Evolutionary conservation across 2,888 invertebrate species (phyloP).

Genomic region (Zele albiditarsus): DNA sequence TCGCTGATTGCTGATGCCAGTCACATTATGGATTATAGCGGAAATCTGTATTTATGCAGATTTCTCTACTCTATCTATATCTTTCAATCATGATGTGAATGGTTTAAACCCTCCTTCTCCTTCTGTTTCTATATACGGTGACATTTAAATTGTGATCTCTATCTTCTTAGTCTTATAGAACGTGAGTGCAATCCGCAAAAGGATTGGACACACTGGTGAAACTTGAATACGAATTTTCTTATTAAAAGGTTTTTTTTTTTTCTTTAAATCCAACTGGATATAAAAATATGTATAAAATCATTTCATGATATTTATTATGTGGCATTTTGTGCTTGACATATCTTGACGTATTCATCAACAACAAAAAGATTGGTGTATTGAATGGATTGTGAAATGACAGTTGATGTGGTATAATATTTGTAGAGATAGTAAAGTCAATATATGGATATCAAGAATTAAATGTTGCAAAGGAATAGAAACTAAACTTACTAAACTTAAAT

Average conservation of each 20-base stretch:
- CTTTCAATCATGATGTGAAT: not conserved
- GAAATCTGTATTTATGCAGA: slow-evolving; percentile 44
- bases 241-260: slow-evolving; percentile 30
- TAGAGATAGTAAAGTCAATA: too few relatives aligned
- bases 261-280: not conserved
- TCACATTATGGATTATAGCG: slow-evolving; percentile 41
- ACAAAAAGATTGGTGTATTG: not conserved
- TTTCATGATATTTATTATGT: not conserved
- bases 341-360: not conserved
- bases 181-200: slow-evolving; percentile 18
- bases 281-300: not conserved
- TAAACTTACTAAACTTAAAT: too few relatives aligned
- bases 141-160: slow-evolving; percentile 36
- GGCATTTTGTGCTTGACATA: not conserved
- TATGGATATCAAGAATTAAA: too few relatives aligned
- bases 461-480: too few relatives aligned
- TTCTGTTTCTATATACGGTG: slow-evolving; percentile 10
- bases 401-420: too few relatives aligned
- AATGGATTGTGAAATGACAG: too few relatives aligned
- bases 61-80: slow-evolving; percentile 17
- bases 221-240: slow-evolving; percentile 34
- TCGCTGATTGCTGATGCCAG: slow-evolving; percentile 32
- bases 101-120: not conserved
- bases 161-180: not conserved
- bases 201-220: slow-evolving; percentile 28